phyloP scores from a whole-genome alignment of 1,140 invertebrate genomes.

The Macrocentrus cingulum region DNA sequence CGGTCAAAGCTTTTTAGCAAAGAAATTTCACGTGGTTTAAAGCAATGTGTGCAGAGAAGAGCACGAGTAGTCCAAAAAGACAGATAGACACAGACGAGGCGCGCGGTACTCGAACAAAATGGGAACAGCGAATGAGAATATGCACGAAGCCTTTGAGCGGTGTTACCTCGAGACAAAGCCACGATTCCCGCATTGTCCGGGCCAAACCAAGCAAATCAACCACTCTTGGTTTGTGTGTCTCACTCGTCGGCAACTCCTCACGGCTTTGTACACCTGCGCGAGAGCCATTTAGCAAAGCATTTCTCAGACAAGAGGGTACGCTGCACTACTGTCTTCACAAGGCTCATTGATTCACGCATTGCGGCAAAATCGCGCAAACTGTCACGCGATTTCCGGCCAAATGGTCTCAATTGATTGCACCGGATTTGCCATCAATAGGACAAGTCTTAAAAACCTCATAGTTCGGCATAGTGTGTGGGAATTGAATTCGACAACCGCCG shows the following conservation, averaged over 20 bases:
- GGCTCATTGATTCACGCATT: background rate
- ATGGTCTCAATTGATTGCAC: too few relatives aligned
- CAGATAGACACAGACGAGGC: background rate
- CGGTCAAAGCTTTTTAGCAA: too few relatives aligned
- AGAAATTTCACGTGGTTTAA: too few relatives aligned
- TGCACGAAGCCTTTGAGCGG: constrained; percentile 40
- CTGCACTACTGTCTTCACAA: background rate
- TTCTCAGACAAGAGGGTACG: background rate
- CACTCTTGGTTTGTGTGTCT: constrained; percentile 33
- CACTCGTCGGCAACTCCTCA: constrained; percentile 14
- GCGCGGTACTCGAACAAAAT: constrained; percentile 3
- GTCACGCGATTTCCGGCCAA: too few relatives aligned
- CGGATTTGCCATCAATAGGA: too few relatives aligned
- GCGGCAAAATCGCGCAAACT: background rate
- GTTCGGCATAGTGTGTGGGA: background rate
- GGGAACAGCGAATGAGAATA: constrained; percentile 19
- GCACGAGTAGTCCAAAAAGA: background rate
- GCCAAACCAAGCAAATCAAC: constrained; percentile 50
- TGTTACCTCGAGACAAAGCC: constrained; percentile 50
- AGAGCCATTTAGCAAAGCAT: constrained; percentile 20
- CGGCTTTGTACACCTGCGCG: constrained; percentile 18
- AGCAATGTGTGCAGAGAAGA: background rate
- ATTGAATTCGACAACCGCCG: too few relatives aligned
- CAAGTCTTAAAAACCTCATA: too few relatives aligned
- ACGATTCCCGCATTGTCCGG: constrained; percentile 46